phyloP scores from a whole-genome alignment of 2,888 invertebrate species.

The Cephus pulcher region DNA sequence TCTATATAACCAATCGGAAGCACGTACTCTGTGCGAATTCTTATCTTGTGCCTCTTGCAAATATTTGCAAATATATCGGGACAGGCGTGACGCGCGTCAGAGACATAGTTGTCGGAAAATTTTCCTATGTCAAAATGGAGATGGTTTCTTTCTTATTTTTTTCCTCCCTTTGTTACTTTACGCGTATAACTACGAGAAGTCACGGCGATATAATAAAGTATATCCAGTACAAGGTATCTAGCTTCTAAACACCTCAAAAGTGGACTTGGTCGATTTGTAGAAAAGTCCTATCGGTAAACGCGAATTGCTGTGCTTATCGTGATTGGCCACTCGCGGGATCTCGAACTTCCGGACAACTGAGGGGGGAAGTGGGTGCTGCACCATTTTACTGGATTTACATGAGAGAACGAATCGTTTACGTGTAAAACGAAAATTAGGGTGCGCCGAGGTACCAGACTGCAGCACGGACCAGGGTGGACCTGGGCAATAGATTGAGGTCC shows the following conservation, averaged over 20 bases:
- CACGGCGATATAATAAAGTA: neutral
- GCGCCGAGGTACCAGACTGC: too few species aligned
- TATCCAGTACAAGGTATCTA: slow-evolving; percentile 15
- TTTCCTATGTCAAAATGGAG: neutral
- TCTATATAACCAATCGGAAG: neutral
- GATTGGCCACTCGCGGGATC: slow-evolving; percentile 9
- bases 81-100: neutral
- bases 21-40: neutral
- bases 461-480: too few species aligned
- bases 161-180: neutral
- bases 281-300: slow-evolving; percentile 37
- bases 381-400: too few species aligned
- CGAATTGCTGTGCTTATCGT: slow-evolving; percentile 11
- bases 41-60: neutral
- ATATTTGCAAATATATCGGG: neutral
- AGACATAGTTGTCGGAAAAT: neutral
- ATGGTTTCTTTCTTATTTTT: neutral
- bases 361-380: too few species aligned
- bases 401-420: too few species aligned
- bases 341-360: slow-evolving; percentile 11
- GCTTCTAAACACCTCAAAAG: slow-evolving; percentile 33
- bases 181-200: neutral
- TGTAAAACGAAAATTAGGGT: too few species aligned
- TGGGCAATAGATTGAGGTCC: too few species aligned
- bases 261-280: slow-evolving; percentile 45